Base-by-base conservation (phyloP, 1,140 invertebrate genomes). In the Drosophila malerkotliana region DNA sequence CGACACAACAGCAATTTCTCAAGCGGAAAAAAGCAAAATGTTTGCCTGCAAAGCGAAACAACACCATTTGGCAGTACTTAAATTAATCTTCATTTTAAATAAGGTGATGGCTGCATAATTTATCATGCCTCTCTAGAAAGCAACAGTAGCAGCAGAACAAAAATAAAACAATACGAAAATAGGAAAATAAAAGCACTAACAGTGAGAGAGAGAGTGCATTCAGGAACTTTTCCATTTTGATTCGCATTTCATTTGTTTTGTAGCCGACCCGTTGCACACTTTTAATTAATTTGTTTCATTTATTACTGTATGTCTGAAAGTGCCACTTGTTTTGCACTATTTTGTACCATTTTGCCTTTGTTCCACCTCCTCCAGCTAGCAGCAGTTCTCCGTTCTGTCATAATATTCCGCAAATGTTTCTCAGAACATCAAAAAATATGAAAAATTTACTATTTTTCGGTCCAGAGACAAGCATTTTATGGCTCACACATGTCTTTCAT, bases 281-380 rank as follows among this genome's bases (percentile, higher is more conserved):
- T 85, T 85, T 82, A 87, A 85, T 85, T 85, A 82, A 87, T 85
- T 87, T 85, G 82, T 85, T 85, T 63, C 76, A 72, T 79, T 81
- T 76, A 63, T 63, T 54, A 63, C 51, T 34, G 66, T 34, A 60
- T 71, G 64, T 72, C 53, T 71, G 52, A 60, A 64, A 64, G 63
- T 67, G 64, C 47, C 63, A 64, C 63, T 64, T 52, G 47, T 44
- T 64, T 39, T 66, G 44, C 63, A 39, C 14, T 41, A 18, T 52
- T 64, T 39, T 66, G 44, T 60, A 39, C 14, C 32, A 18, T 52
- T 37, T 37, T 37, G 34, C 34, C 34, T 37, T 4, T n/a, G 18
- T 47, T 24, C 8, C 21, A 9, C 15, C 24, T 21, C 6, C 5
- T 7, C 44, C 10, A 4, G 8, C 3, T 3, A 24, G 8, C 8